Percentiles rank a stretch among this genome's conserved stretches.
Conservation (phyloP, 2,113 vertebrate genomes). For the Nanorana parkeri region DNA sequence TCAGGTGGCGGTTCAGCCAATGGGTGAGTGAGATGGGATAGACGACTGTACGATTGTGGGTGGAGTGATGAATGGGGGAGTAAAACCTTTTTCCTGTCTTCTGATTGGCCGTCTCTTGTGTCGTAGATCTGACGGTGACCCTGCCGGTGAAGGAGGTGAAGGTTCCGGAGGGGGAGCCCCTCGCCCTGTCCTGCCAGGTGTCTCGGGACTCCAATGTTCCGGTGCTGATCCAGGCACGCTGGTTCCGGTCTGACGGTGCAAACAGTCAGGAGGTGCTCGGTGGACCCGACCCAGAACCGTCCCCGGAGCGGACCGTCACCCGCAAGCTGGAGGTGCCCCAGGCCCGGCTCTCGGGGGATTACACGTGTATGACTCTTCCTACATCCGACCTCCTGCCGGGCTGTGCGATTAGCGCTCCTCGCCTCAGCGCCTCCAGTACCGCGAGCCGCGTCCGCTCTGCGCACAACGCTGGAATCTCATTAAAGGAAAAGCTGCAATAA, state of each 20-base stretch:
- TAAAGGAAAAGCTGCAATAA: too few species aligned
- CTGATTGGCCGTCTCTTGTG: neutral
- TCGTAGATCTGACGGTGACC: conserved; percentile 68
- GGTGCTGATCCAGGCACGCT: conserved; percentile 68
- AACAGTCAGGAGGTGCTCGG: conserved; percentile 66
- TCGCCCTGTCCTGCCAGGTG: conserved; percentile 75
- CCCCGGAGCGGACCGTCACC: conserved; percentile 67
- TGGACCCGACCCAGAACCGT: conserved; percentile 70
- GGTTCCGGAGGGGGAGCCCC: conserved; percentile 70
- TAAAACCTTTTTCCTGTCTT: too few species aligned
- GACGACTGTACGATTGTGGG: too few species aligned
- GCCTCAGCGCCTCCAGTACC: neutral
- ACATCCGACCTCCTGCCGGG: too few species aligned
- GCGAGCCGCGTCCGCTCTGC: too few species aligned
- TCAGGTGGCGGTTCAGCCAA: conserved; percentile 74
- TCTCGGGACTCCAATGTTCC: conserved; percentile 72
- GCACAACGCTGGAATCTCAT: too few species aligned
- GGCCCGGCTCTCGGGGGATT: conserved; percentile 73
- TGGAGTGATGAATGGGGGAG: too few species aligned
- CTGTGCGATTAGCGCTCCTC: too few species aligned
- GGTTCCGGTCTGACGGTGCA: conserved; percentile 68
- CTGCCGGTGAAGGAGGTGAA: conserved; percentile 68
- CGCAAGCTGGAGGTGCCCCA: conserved; percentile 74
- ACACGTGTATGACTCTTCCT: conserved; percentile 67
- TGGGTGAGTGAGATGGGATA: conserved; percentile 74